A percentile compares a stretch with the other conserved stretches of the same genome.
These are phyloP conservation scores for Aphis craccivora DNA, from an alignment of 1,140 invertebrate genomes.

Conservation along the genomic window DNA sequence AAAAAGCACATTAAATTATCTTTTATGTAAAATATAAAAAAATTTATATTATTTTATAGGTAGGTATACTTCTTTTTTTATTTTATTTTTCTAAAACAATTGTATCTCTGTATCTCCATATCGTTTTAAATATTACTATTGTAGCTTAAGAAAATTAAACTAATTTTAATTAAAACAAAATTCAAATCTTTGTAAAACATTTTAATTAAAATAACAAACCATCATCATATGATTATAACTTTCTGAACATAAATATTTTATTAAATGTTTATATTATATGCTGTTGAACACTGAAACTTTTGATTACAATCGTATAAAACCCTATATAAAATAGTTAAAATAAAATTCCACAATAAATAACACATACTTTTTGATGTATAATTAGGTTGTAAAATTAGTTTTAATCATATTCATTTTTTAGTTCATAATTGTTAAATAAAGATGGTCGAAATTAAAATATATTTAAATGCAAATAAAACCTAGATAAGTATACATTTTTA, in stretches of 20 bases:
- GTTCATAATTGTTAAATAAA: neutral
- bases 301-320: neutral
- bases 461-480: neutral
- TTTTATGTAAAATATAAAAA: neutral
- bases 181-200: neutral
- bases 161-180: conserved; percentile 14
- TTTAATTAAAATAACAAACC: conserved; percentile 12
- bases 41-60: neutral
- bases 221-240: conserved; percentile 9
- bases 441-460: neutral
- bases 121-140: neutral
- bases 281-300: neutral
- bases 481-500: neutral
- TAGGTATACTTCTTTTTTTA: neutral
- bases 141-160: neutral
- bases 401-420: neutral
- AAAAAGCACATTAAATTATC: neutral
- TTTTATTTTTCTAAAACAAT: neutral
- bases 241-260: conserved; percentile 10
- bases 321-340: neutral
- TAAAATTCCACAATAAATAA: neutral
- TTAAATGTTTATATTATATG: neutral
- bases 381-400: no score
- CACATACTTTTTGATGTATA: neutral
- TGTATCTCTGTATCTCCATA: neutral